phyloP scores from a whole-genome alignment of 2,113 vertebrate genomes.

The Malaclemys terrapin region DNA sequence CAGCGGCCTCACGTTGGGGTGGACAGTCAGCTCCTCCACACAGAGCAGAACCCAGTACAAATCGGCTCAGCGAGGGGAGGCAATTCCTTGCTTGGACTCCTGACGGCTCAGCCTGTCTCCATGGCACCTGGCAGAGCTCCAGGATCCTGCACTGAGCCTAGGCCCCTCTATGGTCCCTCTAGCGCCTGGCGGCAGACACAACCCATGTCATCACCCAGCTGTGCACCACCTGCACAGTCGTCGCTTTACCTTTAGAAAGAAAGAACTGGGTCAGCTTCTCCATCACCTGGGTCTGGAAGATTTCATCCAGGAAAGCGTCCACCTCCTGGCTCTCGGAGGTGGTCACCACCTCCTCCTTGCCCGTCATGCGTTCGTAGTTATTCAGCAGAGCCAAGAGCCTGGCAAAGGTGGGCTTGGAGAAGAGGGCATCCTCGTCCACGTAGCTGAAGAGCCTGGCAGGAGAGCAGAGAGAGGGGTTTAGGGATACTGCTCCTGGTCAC shows the following conservation, averaged over 20 bases:
- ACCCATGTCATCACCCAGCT: background rate
- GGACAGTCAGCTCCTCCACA: background rate
- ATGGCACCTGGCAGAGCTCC: background rate
- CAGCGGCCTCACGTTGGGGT: too few species aligned
- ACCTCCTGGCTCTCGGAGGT: background rate
- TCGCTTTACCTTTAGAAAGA: background rate
- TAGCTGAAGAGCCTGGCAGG: slow-evolving; percentile 12
- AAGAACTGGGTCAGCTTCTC: background rate
- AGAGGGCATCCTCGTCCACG: slow-evolving; percentile 17
- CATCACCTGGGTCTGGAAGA: slow-evolving; percentile 9
- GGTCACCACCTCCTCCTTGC: background rate
- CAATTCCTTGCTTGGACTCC: background rate
- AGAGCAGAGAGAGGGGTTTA: background rate
- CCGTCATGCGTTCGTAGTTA: slow-evolving; percentile 1
- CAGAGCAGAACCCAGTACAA: background rate
- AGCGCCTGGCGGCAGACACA: background rate
- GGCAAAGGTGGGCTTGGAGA: background rate
- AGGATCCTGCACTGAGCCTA: background rate
- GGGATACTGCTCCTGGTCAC: background rate
- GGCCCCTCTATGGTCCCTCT: background rate
- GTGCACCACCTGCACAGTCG: background rate
- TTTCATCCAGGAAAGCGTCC: slow-evolving; percentile 11
- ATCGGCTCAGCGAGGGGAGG: background rate
- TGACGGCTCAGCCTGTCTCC: background rate
- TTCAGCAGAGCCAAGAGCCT: background rate